Base-by-base conservation (phyloP, 2,797 vertebrate genomes). In the Paratrypauchen microcephalus region DNA sequence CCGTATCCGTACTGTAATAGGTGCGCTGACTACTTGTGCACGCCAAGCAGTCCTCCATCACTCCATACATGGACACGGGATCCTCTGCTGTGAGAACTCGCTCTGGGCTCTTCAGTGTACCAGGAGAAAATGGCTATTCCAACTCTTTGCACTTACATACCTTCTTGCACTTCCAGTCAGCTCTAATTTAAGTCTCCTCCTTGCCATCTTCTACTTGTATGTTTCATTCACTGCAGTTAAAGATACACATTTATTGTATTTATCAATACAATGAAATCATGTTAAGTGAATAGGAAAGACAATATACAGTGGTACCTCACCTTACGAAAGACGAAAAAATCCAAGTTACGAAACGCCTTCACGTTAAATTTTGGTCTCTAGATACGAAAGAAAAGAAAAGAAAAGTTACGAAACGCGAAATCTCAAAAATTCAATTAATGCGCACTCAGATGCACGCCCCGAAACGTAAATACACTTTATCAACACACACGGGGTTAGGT, bases 1-100 rank as follows among this genome's bases (percentile, higher is more conserved):
- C 41, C 71, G 57, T 80, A 81, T 74, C 57, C 78, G 26, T 50
- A 52, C 70, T 66, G 62, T 50, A 69, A 57, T 79, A 64, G 52
- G 64, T 70, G 70, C 32, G 55, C 26, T 26, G 71, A 28, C 28
- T 47, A 73, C 66, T 64, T 63, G 61, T 9, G 63, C 70, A 16
- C 66, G 56, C 83, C 66, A 64, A 77, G 77, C 55, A 55, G 52
- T 58, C 16, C 79, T 80, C 76, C 50, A 81, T 84, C 72, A 74
- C 71, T 16, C 66, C 55, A 65, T 81, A 77, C 69, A 71, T 69
- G 71, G 72, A 79, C 74, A 78, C 68, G 61, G 55, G 65, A 75
- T 83, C 68, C 45, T 75, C 60, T 75, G 54, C 73, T 50, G 41
- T 73, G 71, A 77, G 73, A 80, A 81, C 71, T 63, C 75, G 52